Evolutionary conservation across 2,797 vertebrate genomes (phyloP).

Genomic region (Chiloscyllium punctatum): DNA sequence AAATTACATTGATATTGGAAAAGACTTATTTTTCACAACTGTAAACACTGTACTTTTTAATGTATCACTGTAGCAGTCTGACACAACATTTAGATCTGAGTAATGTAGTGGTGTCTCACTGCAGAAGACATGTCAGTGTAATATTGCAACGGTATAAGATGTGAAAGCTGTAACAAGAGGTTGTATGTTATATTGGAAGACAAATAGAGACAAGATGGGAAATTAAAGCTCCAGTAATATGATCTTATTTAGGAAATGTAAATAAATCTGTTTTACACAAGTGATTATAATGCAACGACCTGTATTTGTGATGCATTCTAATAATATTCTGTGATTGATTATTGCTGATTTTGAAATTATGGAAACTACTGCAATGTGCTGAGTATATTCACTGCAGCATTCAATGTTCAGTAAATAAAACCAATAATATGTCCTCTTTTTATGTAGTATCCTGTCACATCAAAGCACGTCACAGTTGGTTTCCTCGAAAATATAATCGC

Average conservation of each 20-base stretch:
- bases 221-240: not conserved
- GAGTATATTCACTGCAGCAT: not conserved
- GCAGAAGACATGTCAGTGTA: too few species aligned
- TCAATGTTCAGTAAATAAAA: not conserved
- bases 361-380: not conserved
- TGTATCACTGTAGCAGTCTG: not conserved
- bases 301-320: not conserved
- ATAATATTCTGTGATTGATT: not conserved
- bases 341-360: not conserved
- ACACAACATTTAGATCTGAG: not conserved
- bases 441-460: not conserved
- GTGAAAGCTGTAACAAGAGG: not conserved
- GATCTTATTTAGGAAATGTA: not conserved
- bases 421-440: conserved; percentile 2
- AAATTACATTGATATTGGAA: not conserved
- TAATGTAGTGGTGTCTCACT: not conserved
- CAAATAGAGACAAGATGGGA: not conserved
- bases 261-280: not conserved
- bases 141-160: not conserved
- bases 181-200: not conserved
- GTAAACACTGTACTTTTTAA: not conserved
- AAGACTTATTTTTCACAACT: not conserved
- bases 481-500: not conserved
- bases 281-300: not conserved
- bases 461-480: not conserved